Percentiles rank a stretch among this genome's conserved stretches.
These are phyloP conservation scores for Agelas oroides DNA, from an alignment of 37 sponge, comb jelly and placozoan species.

Conservation along the genomic window DNA sequence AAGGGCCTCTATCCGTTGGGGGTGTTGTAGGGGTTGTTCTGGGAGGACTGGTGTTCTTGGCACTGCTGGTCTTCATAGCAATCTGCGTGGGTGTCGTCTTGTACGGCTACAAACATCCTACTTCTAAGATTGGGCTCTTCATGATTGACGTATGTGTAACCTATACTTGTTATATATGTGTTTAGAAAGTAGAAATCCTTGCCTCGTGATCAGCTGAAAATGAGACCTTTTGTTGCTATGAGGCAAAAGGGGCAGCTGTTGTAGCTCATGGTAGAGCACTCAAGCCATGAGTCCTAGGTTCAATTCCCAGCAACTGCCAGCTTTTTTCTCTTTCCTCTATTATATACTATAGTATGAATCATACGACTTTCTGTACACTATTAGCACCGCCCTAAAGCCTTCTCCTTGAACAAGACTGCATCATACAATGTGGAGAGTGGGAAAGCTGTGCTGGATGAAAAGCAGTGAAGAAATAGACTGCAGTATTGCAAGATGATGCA, in stretches of 20 bases:
- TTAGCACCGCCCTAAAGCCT: conserved; percentile 56
- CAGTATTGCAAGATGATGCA: too few species aligned
- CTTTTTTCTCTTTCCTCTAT: too few species aligned
- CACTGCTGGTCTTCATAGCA: conserved; percentile 12
- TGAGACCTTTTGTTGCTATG: too few species aligned
- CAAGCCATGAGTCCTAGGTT: too few species aligned
- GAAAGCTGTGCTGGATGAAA: conserved; percentile 12
- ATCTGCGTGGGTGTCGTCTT: conserved; percentile 3
- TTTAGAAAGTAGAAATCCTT: too few species aligned
- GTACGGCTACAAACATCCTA: conserved; percentile 53
- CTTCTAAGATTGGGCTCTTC: conserved; percentile 41
- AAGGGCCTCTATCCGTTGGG: conserved; percentile 9
- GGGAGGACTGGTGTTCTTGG: conserved; percentile 10
- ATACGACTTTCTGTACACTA: too few species aligned
- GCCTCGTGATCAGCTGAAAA: too few species aligned
- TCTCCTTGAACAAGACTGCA: conserved; percentile 32
- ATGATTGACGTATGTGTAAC: conserved; percentile 60
- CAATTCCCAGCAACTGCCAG: too few species aligned
- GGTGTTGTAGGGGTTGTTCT: conserved; percentile 30
- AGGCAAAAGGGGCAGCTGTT: too few species aligned
- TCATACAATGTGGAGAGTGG: conserved; percentile 2
- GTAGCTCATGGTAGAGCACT: too few species aligned
- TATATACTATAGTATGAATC: too few species aligned
- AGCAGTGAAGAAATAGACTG: background rate
- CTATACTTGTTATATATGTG: background rate